Conservation (phyloP, 2,797 vertebrate species). For the Darevskia mixta region DNA sequence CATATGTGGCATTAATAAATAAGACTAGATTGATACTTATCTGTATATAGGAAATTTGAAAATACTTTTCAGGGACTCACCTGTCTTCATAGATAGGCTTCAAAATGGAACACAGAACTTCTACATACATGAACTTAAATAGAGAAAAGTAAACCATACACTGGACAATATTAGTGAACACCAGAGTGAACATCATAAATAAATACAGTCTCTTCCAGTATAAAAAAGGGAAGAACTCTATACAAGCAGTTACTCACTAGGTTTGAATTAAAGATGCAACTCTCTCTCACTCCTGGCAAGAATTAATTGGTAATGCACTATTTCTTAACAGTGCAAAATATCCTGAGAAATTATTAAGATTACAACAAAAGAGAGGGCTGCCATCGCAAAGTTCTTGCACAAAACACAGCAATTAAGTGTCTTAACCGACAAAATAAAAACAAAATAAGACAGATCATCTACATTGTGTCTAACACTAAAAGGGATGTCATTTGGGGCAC, state of each 20-base stretch:
- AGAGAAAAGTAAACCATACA: constrained; percentile 78
- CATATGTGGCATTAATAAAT: constrained; percentile 58
- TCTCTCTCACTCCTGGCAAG: constrained; percentile 81
- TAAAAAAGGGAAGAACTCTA: constrained; percentile 76
- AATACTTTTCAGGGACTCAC: constrained; percentile 72
- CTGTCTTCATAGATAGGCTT: constrained; percentile 79
- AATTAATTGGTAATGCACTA: constrained; percentile 81
- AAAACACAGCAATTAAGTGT: constrained; percentile 79
- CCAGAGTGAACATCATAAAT: constrained; percentile 77
- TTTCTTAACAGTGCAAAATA: constrained; percentile 78
- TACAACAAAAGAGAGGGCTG: constrained; percentile 81
- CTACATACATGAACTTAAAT: constrained; percentile 77
- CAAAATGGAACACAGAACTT: constrained; percentile 79
- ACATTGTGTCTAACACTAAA: constrained; percentile 73
- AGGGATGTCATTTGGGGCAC: constrained; percentile 73
- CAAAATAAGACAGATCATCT: constrained; percentile 75
- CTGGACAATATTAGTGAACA: constrained; percentile 77
- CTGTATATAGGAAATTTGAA: constrained; percentile 74
- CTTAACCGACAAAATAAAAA: constrained; percentile 58
- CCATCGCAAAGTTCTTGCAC: constrained; percentile 81
- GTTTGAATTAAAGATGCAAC: constrained; percentile 78
- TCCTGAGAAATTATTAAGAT: constrained; percentile 87
- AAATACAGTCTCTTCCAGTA: constrained; percentile 76
- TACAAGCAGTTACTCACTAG: constrained; percentile 74
- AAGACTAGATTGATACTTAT: constrained; percentile 61